A percentile compares a stretch with the other conserved stretches of the same genome.
phyloP scores from a whole-genome alignment of 2,888 invertebrate species.

The Thecophora atra region DNA sequence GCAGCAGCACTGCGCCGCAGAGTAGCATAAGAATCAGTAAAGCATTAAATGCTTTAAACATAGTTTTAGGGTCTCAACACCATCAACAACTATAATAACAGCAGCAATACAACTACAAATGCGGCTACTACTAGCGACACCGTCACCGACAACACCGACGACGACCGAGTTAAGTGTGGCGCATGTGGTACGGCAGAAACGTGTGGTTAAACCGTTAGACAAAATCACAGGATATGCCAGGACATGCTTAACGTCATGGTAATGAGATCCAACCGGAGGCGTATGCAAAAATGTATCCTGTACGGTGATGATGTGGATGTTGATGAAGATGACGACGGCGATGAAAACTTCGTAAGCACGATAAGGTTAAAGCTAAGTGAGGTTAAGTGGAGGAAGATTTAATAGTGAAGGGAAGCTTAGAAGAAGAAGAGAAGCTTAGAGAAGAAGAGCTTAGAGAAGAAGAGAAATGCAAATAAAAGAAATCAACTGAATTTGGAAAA shows the following conservation, averaged over 20 bases:
- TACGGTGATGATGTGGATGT: not conserved
- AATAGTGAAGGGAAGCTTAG: not conserved
- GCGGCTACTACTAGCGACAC: not conserved
- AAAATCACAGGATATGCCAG: conserved; percentile 13
- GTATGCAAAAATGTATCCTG: not conserved
- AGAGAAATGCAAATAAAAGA: not conserved
- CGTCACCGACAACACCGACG: not conserved
- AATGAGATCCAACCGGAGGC: conserved; percentile 7
- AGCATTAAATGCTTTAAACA: not conserved
- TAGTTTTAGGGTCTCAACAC: not conserved
- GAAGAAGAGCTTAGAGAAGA: not conserved
- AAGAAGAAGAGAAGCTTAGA: not conserved
- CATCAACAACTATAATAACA: not conserved
- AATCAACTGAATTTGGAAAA: not conserved
- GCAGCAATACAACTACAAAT: too few relatives aligned
- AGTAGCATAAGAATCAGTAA: not conserved
- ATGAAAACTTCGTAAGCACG: not conserved
- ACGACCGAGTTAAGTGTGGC: not conserved
- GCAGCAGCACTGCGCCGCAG: not conserved
- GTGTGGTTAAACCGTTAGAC: conserved; percentile 9
- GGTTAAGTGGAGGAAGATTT: not conserved
- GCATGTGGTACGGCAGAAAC: conserved; percentile 9
- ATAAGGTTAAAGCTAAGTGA: not conserved
- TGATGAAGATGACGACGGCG: conserved; percentile 5
- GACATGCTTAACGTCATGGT: conserved; percentile 12